Evolutionary conservation across 2,797 vertebrate species (phyloP).

Genomic region (Lemur catta): DNA sequence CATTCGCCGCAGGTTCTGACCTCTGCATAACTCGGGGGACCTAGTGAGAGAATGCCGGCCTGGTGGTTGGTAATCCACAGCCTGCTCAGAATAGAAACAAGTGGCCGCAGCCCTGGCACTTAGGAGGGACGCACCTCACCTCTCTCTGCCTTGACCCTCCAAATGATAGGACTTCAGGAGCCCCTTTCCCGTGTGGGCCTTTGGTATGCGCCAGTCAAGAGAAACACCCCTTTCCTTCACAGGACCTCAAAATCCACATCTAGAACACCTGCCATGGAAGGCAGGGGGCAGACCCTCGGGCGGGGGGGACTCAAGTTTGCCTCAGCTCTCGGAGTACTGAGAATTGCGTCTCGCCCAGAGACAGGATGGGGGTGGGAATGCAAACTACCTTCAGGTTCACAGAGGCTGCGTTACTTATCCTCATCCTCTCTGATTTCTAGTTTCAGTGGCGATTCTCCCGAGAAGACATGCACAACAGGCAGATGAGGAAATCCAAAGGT

Average conservation of each 20-base stretch:
- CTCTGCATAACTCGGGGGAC: not conserved
- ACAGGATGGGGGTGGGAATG: accelerated
- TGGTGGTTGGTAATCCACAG: not conserved
- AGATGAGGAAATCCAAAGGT: conserved; percentile 83
- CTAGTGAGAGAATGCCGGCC: not conserved
- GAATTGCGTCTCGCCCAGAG: not conserved
- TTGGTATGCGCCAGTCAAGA: not conserved
- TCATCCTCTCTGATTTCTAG: conserved; percentile 65
- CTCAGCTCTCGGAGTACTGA: not conserved
- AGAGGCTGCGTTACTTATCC: not conserved
- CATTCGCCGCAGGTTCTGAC: not conserved
- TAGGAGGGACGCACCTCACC: accelerated
- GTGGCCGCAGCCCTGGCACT: not conserved
- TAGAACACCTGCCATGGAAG: accelerated
- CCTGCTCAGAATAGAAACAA: not conserved
- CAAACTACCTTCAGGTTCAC: accelerated
- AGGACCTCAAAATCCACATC: not conserved
- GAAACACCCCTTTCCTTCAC: not conserved
- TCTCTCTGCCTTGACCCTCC: not conserved
- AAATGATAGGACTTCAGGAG: not conserved
- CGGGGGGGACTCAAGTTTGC: not conserved
- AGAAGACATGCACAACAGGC: conserved; percentile 81
- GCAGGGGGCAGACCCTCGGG: accelerated
- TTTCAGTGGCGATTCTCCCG: conserved; percentile 88
- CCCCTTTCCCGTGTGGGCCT: not conserved